phyloP scores from a whole-genome alignment of 2,888 invertebrate species.

The Chironomus riparius region DNA sequence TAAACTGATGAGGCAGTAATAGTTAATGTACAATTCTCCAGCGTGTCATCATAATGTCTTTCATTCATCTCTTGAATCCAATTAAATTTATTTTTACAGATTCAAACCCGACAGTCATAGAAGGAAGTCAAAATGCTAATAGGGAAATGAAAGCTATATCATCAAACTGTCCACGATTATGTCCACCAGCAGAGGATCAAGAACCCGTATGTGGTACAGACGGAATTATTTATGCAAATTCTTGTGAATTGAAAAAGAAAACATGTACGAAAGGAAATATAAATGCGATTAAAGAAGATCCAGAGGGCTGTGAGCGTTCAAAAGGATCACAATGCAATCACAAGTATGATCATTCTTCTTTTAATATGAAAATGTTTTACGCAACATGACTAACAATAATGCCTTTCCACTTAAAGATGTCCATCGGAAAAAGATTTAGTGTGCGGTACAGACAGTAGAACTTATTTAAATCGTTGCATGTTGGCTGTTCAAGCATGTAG shows the following conservation, averaged over 20 bases:
- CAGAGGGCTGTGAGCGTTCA: conserved; percentile 53
- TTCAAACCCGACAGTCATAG: not conserved
- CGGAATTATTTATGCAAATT: conserved; percentile 78
- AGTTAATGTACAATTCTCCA: too few relatives aligned
- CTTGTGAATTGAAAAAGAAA: conserved; percentile 85
- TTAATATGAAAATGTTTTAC: not conserved
- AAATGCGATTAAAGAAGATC: conserved; percentile 66
- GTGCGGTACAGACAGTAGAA: conserved; percentile 79
- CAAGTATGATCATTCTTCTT: not conserved
- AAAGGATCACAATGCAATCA: conserved; percentile 60
- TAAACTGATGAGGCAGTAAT: too few relatives aligned
- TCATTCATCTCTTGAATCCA: too few relatives aligned
- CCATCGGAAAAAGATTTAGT: conserved; percentile 76
- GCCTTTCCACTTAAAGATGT: conserved; percentile 46
- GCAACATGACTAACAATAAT: conserved; percentile 22
- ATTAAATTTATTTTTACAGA: not conserved
- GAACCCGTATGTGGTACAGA: conserved; percentile 53
- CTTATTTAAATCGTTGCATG: conserved; percentile 65
- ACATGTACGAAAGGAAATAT: conserved; percentile 70
- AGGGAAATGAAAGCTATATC: conserved; percentile 20
- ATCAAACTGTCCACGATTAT: conserved; percentile 33
- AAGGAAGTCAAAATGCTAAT: not conserved
- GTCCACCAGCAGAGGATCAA: conserved; percentile 38
- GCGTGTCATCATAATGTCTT: too few relatives aligned
- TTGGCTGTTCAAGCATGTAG: conserved; percentile 42